Evolutionary conservation across 1,140 invertebrate species (phyloP).

Genomic region (Megalopta genalis): DNA sequence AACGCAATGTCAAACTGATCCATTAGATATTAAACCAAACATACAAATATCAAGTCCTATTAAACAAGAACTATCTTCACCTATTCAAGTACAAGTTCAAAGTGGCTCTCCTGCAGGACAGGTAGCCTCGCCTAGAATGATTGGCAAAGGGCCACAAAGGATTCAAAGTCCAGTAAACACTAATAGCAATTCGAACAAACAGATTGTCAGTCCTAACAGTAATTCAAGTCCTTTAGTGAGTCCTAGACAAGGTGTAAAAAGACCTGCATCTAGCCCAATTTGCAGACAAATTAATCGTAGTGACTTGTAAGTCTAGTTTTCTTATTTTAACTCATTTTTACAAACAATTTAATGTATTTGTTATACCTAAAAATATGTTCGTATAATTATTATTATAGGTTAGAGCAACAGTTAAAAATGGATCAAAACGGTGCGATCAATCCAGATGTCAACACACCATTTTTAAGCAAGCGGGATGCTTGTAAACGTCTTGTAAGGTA

Average conservation of each 20-base stretch:
- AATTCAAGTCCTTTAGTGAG: constrained; percentile 60
- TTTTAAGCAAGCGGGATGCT: constrained; percentile 87
- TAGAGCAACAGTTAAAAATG: constrained; percentile 88
- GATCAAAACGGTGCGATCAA: constrained; percentile 89
- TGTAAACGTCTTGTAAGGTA: constrained; percentile 90
- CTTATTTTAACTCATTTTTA: not conserved
- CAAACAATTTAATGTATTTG: not conserved
- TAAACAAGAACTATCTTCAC: constrained; percentile 73
- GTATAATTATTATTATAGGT: constrained; percentile 71
- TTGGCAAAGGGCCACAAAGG: constrained; percentile 63
- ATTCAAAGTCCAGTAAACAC: constrained; percentile 69
- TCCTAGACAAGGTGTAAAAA: constrained; percentile 74
- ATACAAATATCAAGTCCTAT: constrained; percentile 68
- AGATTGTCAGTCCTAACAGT: constrained; percentile 66
- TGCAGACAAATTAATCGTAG: constrained; percentile 73
- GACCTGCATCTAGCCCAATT: constrained; percentile 74
- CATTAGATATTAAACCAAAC: constrained; percentile 70
- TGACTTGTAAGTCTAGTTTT: constrained; percentile 73
- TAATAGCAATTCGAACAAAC: constrained; percentile 59
- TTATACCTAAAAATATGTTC: constrained; percentile 5
- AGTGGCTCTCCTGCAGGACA: constrained; percentile 68
- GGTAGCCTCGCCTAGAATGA: constrained; percentile 71
- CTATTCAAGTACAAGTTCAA: constrained; percentile 71
- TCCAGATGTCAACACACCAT: constrained; percentile 89
- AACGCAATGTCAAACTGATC: constrained; percentile 75